Conservation (phyloP, 1,140 invertebrate genomes). For the Drosophila ogumai region DNA sequence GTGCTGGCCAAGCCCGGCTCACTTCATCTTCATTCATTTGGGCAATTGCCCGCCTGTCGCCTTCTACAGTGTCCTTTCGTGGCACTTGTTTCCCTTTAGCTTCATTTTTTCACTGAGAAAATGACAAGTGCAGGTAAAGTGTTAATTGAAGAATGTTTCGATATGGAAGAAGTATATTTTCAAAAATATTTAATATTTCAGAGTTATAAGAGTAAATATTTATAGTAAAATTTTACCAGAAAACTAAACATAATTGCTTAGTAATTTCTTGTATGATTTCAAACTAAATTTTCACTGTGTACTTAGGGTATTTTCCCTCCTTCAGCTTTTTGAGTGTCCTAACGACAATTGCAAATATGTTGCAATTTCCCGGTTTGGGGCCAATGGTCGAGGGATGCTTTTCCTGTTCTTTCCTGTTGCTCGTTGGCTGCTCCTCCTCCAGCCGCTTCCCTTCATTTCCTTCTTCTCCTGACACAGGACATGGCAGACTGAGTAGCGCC, state of each 20-base stretch:
- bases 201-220: background rate
- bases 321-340: slow-evolving; percentile 24
- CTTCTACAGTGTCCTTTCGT: slow-evolving; percentile 8
- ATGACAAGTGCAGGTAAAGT: no score
- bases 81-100: background rate
- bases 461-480: slow-evolving; percentile 27
- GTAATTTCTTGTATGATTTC: background rate
- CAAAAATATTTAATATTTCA: background rate
- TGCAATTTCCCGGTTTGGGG: slow-evolving; percentile 69
- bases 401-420: slow-evolving; percentile 34
- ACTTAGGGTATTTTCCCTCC: slow-evolving; percentile 1
- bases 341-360: slow-evolving; percentile 81
- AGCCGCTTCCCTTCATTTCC: slow-evolving; percentile 1
- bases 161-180: background rate
- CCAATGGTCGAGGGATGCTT: slow-evolving; percentile 27
- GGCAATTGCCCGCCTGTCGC: slow-evolving; percentile 54
- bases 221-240: background rate
- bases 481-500: slow-evolving; percentile 57
- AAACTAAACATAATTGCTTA: background rate
- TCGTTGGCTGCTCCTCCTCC: slow-evolving; percentile 18
- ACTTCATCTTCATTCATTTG: slow-evolving; percentile 81
- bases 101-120: slow-evolving; percentile 12
- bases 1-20: slow-evolving; percentile 35
- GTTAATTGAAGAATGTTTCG: background rate
- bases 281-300: background rate